These are phyloP conservation scores for Drosophila ezoana DNA, from an alignment of 2,888 invertebrate species.

Conservation along the genomic window DNA sequence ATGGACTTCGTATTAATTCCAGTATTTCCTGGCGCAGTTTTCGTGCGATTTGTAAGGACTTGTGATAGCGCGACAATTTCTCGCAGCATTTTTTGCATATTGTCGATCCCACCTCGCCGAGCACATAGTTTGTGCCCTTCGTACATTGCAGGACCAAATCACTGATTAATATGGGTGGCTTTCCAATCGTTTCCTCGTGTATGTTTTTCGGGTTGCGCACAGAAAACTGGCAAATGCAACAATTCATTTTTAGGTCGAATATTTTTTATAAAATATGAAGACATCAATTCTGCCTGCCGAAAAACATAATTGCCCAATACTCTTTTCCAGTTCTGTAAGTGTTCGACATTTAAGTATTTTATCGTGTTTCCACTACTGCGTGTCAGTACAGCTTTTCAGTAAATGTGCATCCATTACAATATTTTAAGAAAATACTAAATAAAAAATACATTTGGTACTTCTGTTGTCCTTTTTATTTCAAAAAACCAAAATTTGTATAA, in stretches of 20 bases:
- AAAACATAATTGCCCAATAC: constrained; percentile 38
- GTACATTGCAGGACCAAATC: constrained; percentile 69
- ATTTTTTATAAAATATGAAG: constrained; percentile 30
- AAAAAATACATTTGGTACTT: too few relatives aligned
- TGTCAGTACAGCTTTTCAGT: not conserved
- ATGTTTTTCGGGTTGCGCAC: constrained; percentile 68
- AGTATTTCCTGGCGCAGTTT: constrained; percentile 65
- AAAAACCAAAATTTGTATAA: too few relatives aligned
- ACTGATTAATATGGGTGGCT: constrained; percentile 68
- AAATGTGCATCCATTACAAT: not conserved
- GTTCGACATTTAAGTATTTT: not conserved
- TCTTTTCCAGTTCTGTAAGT: constrained; percentile 19
- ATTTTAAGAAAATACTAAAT: not conserved
- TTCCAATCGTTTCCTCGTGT: constrained; percentile 62
- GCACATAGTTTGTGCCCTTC: constrained; percentile 54
- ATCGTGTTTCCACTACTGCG: not conserved
- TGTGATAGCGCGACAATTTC: constrained; percentile 68
- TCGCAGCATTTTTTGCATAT: constrained; percentile 73
- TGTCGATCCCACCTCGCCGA: constrained; percentile 50
- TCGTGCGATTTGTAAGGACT: constrained; percentile 66
- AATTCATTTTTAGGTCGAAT: constrained; percentile 60
- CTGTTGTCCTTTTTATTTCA: too few relatives aligned
- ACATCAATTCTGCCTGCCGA: constrained; percentile 28
- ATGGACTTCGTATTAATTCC: constrained; percentile 67
- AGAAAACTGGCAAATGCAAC: constrained; percentile 72